Evolutionary conservation across 2,888 invertebrate genomes (phyloP).

Genomic region (Oxycera nigricornis): DNA sequence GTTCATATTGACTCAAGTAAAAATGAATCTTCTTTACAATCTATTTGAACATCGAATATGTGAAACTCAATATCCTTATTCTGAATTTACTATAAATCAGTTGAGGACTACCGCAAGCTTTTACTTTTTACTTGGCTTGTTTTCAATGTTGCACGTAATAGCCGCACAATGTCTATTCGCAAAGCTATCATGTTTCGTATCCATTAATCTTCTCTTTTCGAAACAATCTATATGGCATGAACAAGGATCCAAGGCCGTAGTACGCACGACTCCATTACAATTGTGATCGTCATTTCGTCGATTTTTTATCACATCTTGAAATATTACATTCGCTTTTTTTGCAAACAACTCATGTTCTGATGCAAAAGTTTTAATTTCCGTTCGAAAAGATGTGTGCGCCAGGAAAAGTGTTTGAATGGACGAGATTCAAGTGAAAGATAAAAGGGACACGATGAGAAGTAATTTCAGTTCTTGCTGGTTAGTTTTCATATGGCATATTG

Average conservation of each 20-base stretch:
- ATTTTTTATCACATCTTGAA: not conserved
- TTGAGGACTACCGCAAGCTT: not conserved
- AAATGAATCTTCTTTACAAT: not conserved
- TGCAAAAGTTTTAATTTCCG: not conserved
- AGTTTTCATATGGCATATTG: no score
- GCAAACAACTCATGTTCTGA: not conserved
- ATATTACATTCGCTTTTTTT: not conserved
- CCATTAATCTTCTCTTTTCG: not conserved
- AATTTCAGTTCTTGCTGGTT: no score
- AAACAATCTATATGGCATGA: not conserved
- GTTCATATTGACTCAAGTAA: no score
- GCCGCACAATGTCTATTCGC: not conserved
- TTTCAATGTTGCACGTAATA: not conserved
- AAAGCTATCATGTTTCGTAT: constrained; percentile 2
- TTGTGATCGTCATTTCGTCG: not conserved
- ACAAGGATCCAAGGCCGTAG: not conserved
- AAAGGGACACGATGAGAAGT: no score
- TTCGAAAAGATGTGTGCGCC: no score
- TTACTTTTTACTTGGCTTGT: not conserved
- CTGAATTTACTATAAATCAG: not conserved
- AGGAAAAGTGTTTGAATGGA: no score
- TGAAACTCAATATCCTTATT: not conserved
- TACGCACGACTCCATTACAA: not conserved
- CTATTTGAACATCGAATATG: not conserved
- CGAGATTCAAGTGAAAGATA: no score